Conservation (phyloP, 2,797 vertebrate species). For the Fistularia commersonii region DNA sequence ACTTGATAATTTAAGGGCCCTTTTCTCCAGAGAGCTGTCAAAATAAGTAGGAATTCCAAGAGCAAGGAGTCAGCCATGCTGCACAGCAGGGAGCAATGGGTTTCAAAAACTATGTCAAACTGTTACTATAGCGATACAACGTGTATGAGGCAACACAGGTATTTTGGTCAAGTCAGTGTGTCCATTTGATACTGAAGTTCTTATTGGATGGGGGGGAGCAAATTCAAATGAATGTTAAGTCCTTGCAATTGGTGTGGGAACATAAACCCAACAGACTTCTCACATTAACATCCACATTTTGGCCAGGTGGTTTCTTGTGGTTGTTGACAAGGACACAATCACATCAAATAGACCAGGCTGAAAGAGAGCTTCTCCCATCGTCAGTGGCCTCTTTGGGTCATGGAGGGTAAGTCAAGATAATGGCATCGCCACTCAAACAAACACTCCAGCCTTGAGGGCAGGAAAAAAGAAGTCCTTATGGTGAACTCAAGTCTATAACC, state of each 20-base stretch:
- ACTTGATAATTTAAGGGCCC: constrained; percentile 67
- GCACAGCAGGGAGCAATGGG: constrained; percentile 11
- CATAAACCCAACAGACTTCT: constrained; percentile 48
- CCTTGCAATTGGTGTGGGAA: constrained; percentile 50
- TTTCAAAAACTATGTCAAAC: constrained; percentile 3
- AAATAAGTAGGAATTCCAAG: constrained; percentile 32
- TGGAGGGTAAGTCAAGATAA: constrained; percentile 47
- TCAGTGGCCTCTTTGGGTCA: constrained; percentile 45
- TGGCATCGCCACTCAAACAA: constrained; percentile 59
- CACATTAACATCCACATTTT: constrained; percentile 53
- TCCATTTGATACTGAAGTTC: constrained; percentile 3
- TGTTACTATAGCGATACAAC: constrained; percentile 2
- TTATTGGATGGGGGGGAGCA: background rate
- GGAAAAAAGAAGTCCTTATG: constrained; percentile 45
- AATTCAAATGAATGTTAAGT: constrained; percentile 31
- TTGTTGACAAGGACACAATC: constrained; percentile 40
- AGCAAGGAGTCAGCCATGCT: constrained; percentile 5
- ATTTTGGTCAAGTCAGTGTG: constrained; percentile 5
- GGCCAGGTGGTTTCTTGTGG: constrained; percentile 45
- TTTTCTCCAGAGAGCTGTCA: constrained; percentile 63
- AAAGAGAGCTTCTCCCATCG: constrained; percentile 39
- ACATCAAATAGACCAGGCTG: constrained; percentile 29
- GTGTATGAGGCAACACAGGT: background rate
- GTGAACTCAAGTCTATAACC: constrained; percentile 8
- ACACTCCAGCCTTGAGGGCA: constrained; percentile 62